Conservation (phyloP, 2,113 vertebrate species). For the Plestiodon gilberti region DNA sequence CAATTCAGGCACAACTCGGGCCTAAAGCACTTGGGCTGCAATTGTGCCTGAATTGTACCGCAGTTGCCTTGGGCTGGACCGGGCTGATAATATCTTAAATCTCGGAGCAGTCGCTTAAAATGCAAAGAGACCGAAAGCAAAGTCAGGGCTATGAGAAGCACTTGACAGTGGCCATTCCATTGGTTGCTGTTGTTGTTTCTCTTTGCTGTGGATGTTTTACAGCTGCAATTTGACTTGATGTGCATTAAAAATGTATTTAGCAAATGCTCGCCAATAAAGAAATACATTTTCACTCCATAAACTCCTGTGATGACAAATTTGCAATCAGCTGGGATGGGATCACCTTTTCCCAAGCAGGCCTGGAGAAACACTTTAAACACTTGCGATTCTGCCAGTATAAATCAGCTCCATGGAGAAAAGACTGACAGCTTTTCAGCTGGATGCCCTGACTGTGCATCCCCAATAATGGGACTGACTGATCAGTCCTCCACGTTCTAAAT, state of each 20-base stretch:
- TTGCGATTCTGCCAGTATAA: conserved; percentile 32
- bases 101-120: conserved; percentile 19
- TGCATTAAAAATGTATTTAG: not conserved
- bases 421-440: not conserved
- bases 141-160: not conserved
- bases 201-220: not conserved
- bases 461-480: not conserved
- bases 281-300: not conserved
- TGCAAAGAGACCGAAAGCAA: conserved; percentile 1
- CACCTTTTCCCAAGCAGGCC: conserved; percentile 37
- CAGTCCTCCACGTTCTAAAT: not conserved
- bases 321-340: conserved; percentile 21
- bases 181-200: not conserved
- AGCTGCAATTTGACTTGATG: accelerated
- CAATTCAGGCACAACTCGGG: too few relatives aligned
- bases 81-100: not conserved
- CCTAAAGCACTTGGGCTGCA: too few relatives aligned
- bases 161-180: conserved; percentile 1
- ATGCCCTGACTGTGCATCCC: conserved; percentile 12
- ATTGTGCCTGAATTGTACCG: too few relatives aligned
- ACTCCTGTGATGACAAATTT: conserved; percentile 39
- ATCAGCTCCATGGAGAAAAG: conserved; percentile 29
- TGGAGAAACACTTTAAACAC: conserved; percentile 27
- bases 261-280: conserved; percentile 26
- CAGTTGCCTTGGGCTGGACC: too few relatives aligned